Base-by-base conservation (phyloP, 2,113 vertebrate genomes). In the Leucoraja erinaceus region DNA sequence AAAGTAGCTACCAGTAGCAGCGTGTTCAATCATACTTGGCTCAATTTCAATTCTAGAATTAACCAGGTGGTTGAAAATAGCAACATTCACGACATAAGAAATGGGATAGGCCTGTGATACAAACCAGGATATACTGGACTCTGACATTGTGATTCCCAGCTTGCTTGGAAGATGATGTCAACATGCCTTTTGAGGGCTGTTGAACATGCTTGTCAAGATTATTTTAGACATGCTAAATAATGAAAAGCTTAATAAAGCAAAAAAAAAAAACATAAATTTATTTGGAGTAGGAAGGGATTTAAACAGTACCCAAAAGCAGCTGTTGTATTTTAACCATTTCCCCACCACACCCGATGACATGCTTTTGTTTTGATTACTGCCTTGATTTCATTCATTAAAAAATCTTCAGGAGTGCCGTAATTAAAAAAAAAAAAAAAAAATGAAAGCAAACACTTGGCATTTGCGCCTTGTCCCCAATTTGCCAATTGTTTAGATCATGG, bases 41-140 rank as follows among this genome's bases (percentile, higher is more conserved):
- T 91, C 66, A 91, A 54, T 91, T 91, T 91, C 90, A 74, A 91
- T 28, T 91, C 68, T 72, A 72, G 72, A 72, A 38, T 72, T 54
- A 72, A 54, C 25, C 68, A 72, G 25, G 68, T 90, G 11, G 31
- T 91, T 91, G 68, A 91, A 72, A 72, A 91, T 74, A 72, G 86
- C 86, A 70, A 70, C 86, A 8, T 68, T 31, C 31, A 25, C 38
- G 68, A 33, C 68, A 54, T 72, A 72, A 72, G 90, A 72, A 72
- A 22, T 91, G 68, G 72, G 68, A 12, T 72, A 54, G 68, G 33
- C 16, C 47, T 54, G 4, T 22, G 28, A 33, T 72, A 72, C 4
- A 25, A 47, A 12, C 66, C 68, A 68, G 18, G 86, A 91, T 61
- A 63, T 18, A 63, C 88, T 72, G 20, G 72, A 91, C 18, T 91